These are phyloP conservation scores for Dryococelus australis DNA, from an alignment of 2,888 invertebrate genomes.

Conservation along the genomic window DNA sequence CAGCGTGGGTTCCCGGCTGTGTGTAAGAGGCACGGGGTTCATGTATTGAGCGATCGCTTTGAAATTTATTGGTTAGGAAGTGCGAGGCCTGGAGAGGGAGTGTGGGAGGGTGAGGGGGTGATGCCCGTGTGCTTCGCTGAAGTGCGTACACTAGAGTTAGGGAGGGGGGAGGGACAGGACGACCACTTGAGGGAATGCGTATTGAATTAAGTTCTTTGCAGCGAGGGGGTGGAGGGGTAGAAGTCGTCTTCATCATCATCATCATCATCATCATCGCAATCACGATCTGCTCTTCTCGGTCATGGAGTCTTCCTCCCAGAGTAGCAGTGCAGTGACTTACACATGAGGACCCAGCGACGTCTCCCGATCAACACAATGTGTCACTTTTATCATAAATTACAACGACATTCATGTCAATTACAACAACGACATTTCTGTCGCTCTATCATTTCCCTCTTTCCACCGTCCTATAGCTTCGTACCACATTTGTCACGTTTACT, in stretches of 20 bases:
- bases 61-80: background rate
- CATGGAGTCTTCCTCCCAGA: background rate
- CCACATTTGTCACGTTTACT: too few relatives aligned
- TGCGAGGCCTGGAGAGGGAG: background rate
- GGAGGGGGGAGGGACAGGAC: background rate
- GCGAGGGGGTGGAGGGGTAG: background rate
- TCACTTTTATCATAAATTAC: too few relatives aligned
- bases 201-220: background rate
- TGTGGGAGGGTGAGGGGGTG: too few relatives aligned
- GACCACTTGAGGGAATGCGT: background rate
- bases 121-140: background rate
- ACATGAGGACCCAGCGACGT: background rate
- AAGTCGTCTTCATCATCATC: background rate
- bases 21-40: background rate
- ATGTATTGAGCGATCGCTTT: background rate
- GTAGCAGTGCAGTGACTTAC: background rate
- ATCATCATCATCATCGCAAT: background rate
- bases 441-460: too few relatives aligned
- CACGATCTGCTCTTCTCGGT: background rate
- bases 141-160: background rate
- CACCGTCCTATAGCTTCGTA: too few relatives aligned
- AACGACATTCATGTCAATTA: too few relatives aligned
- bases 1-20: background rate
- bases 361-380: too few relatives aligned
- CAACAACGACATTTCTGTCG: too few relatives aligned